These are phyloP conservation scores for Plecotus auritus DNA, from an alignment of 2,113 vertebrate species.

Conservation along the genomic window DNA sequence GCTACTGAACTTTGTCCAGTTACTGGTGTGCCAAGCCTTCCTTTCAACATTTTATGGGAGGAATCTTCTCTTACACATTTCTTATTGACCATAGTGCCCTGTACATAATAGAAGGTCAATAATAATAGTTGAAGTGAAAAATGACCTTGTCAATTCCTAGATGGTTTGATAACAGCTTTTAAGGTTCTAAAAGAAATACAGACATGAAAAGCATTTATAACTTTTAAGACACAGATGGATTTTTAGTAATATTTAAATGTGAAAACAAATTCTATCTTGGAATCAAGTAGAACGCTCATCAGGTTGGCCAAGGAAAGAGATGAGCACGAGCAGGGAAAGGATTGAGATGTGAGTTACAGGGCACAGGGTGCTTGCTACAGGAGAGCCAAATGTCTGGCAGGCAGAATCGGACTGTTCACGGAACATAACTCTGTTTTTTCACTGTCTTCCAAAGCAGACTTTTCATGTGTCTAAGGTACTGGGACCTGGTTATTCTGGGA, in stretches of 20 bases:
- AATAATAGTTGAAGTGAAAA: neutral
- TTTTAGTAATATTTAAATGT: conserved; percentile 23
- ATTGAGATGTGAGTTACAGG: fast-evolving
- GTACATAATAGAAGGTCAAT: neutral
- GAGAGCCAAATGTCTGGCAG: neutral
- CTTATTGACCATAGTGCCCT: neutral
- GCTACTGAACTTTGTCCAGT: neutral
- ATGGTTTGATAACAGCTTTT: neutral
- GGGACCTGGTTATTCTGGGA: neutral
- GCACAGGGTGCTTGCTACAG: neutral
- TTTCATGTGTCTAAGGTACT: neutral
- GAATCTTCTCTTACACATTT: neutral
- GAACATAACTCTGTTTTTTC: neutral
- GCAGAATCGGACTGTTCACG: neutral
- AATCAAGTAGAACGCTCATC: neutral
- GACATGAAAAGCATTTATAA: neutral
- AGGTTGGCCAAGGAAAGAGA: neutral
- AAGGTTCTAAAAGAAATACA: neutral
- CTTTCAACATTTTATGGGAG: neutral
- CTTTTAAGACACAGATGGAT: neutral
- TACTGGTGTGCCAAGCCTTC: neutral
- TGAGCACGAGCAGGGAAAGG: neutral
- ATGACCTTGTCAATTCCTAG: neutral
- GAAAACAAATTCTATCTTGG: neutral
- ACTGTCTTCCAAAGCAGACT: neutral